Conservation (phyloP, 2,797 vertebrate species). For the Coilia nasus region DNA sequence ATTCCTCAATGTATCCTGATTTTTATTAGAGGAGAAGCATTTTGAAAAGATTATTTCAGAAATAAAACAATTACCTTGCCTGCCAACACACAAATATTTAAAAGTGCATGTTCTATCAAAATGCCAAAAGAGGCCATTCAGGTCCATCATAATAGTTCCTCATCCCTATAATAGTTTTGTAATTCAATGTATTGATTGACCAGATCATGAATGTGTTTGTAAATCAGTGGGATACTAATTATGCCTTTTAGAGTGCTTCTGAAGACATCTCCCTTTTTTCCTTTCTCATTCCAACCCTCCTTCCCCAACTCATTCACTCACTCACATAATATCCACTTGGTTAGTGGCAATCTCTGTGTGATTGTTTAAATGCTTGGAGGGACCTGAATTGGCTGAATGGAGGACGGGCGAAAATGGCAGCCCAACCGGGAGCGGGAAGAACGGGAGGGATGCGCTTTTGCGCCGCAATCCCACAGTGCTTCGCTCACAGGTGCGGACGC, state of each 20-base stretch:
- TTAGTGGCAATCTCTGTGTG: slow-evolving; percentile 30
- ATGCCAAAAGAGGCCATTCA: neutral
- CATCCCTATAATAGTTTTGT: neutral
- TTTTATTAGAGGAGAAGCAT: too few relatives aligned
- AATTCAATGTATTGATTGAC: neutral
- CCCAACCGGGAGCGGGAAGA: slow-evolving; percentile 50
- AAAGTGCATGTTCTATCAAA: too few relatives aligned
- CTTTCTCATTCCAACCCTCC: neutral
- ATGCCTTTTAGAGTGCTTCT: neutral
- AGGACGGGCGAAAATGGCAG: slow-evolving; percentile 51
- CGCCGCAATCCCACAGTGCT: slow-evolving; percentile 72
- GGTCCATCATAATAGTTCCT: neutral
- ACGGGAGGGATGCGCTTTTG: slow-evolving; percentile 54
- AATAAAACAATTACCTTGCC: too few relatives aligned
- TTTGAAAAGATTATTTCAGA: too few relatives aligned
- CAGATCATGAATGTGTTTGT: slow-evolving; percentile 31
- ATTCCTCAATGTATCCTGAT: too few relatives aligned
- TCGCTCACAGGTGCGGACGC: slow-evolving; percentile 77
- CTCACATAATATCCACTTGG: slow-evolving; percentile 19
- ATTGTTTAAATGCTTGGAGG: slow-evolving; percentile 51
- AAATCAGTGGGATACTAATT: slow-evolving; percentile 23
- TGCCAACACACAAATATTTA: too few relatives aligned
- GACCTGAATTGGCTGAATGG: slow-evolving; percentile 58
- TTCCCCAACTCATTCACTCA: slow-evolving; percentile 1
- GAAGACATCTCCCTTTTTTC: neutral